Conservation (phyloP, 92 coral and sea anemone genomes). For the Zoanthus sansibaricus region DNA sequence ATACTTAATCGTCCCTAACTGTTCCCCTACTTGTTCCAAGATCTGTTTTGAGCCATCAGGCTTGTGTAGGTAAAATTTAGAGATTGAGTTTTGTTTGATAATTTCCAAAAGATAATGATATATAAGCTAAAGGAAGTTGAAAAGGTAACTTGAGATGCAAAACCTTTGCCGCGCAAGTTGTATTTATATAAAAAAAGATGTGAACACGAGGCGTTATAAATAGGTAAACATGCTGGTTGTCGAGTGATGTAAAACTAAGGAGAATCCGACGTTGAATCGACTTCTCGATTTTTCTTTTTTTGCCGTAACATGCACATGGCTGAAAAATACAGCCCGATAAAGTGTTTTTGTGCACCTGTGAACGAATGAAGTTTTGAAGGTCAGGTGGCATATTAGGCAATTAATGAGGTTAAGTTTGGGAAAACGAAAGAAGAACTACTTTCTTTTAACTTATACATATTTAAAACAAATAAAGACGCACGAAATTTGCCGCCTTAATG, state of each 20-base stretch:
- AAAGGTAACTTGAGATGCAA: conserved; percentile 24
- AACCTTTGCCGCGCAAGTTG: background rate
- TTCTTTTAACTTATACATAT: background rate
- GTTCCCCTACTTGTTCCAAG: background rate
- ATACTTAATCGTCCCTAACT: background rate
- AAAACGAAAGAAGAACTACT: background rate
- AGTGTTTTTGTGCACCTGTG: conserved; percentile 15
- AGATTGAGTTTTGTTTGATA: conserved; percentile 13
- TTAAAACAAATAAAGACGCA: background rate
- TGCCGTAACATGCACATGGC: background rate
- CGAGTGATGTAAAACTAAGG: background rate
- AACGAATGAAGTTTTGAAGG: background rate
- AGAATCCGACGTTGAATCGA: background rate
- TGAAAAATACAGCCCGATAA: background rate
- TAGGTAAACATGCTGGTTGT: background rate
- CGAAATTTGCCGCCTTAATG: conserved; percentile 1
- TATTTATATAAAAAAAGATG: conserved; percentile 32
- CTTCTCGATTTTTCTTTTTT: conserved; percentile 4
- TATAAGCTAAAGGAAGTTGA: conserved; percentile 5
- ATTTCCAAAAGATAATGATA: conserved; percentile 35
- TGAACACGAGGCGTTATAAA: conserved; percentile 46
- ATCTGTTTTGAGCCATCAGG: conserved; percentile 5
- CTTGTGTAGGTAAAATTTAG: background rate
- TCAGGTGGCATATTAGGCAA: conserved; percentile 84
- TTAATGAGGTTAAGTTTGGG: conserved; percentile 3